Evolutionary conservation across 2,113 vertebrate species (phyloP).

Genomic region (Petroica traversi): DNA sequence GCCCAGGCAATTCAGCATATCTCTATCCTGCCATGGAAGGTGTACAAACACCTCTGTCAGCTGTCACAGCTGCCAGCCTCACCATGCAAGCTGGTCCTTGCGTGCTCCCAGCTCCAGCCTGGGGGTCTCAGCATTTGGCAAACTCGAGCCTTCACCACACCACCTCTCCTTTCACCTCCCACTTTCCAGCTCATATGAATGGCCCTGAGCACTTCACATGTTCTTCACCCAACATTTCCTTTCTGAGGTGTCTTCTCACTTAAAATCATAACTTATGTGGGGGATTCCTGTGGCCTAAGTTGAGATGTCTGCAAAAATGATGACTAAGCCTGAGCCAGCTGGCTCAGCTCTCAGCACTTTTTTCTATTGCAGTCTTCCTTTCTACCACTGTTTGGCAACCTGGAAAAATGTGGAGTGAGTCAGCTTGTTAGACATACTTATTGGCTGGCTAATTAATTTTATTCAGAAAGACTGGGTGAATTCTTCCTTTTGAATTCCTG

Average conservation of each 20-base stretch:
- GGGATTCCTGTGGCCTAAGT: not conserved
- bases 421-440: not conserved
- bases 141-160: not conserved
- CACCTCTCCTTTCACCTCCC: not conserved
- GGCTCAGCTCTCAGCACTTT: not conserved
- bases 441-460: not conserved
- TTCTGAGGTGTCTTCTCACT: not conserved
- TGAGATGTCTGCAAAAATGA: not conserved
- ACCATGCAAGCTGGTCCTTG: not conserved
- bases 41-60: not conserved
- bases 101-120: not conserved
- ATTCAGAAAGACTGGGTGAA: not conserved
- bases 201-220: not conserved
- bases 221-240: not conserved
- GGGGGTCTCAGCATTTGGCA: not conserved
- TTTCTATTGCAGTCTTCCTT: not conserved
- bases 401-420: not conserved
- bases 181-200: not conserved
- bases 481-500: not conserved
- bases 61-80: not conserved
- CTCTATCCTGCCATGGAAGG: not conserved
- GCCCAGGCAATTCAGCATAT: not conserved
- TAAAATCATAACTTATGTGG: not conserved
- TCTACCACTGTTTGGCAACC: not conserved
- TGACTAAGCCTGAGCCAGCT: slow-evolving; percentile 3